Conservation (phyloP, 2,888 invertebrate genomes). For the Cosmorhoe ocellata region DNA sequence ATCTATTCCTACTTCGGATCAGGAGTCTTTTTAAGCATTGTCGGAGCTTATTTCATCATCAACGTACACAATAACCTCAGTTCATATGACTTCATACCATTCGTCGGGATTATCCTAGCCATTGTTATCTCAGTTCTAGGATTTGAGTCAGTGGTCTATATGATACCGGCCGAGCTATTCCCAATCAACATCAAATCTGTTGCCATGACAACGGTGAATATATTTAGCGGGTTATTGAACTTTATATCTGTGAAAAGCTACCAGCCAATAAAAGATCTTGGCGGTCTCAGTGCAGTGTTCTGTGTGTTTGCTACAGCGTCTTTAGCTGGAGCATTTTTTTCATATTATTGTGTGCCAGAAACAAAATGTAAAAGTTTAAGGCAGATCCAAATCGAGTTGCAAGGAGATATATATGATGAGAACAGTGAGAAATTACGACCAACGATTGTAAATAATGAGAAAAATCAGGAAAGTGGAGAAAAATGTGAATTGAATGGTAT, state of each 20-base stretch:
- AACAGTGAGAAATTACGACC: slow-evolving; percentile 33
- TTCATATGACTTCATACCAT: slow-evolving; percentile 55
- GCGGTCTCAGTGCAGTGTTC: slow-evolving; percentile 75
- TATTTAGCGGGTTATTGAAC: slow-evolving; percentile 68
- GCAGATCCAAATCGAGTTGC: slow-evolving; percentile 78
- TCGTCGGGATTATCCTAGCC: slow-evolving; percentile 63
- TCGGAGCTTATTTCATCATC: slow-evolving; percentile 64
- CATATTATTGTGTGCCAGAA: slow-evolving; percentile 72
- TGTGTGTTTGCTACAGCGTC: slow-evolving; percentile 67
- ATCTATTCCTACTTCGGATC: slow-evolving; percentile 63
- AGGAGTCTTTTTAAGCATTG: slow-evolving; percentile 39
- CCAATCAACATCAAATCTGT: slow-evolving; percentile 80
- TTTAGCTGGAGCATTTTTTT: slow-evolving; percentile 68
- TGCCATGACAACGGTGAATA: slow-evolving; percentile 71
- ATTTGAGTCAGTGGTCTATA: slow-evolving; percentile 69
- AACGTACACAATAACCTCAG: slow-evolving; percentile 34
- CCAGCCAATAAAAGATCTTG: slow-evolving; percentile 65
- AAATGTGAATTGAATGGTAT: neutral
- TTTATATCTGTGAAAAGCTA: slow-evolving; percentile 75
- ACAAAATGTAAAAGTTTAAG: slow-evolving; percentile 80
- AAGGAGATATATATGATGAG: slow-evolving; percentile 52
- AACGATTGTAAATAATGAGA: neutral
- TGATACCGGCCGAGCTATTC: slow-evolving; percentile 80
- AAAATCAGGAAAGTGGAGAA: neutral
- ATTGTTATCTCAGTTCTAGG: slow-evolving; percentile 61